phyloP scores from a whole-genome alignment of 2,113 vertebrate genomes.

The Antidorcas marsupialis region DNA sequence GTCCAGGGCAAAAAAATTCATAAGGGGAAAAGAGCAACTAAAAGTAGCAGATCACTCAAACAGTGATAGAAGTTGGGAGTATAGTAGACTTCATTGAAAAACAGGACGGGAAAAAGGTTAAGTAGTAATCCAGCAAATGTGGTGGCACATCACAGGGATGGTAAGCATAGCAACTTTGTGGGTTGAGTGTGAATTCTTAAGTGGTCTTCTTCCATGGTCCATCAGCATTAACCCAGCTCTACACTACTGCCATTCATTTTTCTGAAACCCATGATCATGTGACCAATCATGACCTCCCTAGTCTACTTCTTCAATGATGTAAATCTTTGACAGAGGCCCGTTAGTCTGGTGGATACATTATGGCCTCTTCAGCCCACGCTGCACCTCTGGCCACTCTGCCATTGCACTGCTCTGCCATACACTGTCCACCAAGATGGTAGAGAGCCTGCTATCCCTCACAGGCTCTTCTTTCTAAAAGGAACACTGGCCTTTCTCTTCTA shows the following conservation, averaged over 20 bases:
- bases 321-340: rapidly evolving
- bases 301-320: neutral
- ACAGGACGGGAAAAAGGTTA: neutral
- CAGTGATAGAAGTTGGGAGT: neutral
- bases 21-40: neutral
- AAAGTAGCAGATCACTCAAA: rapidly evolving
- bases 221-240: too few species aligned
- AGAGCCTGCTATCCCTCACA: too few species aligned
- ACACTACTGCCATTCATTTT: neutral
- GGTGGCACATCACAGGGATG: neutral
- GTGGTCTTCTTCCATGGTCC: neutral
- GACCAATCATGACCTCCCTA: neutral
- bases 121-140: rapidly evolving
- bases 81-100: neutral
- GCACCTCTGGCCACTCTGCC: rapidly evolving
- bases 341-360: rapidly evolving
- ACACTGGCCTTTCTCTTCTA: rapidly evolving
- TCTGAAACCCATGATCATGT: too few species aligned
- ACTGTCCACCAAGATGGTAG: neutral
- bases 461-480: neutral
- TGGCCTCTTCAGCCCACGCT: rapidly evolving
- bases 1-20: neutral
- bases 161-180: rapidly evolving
- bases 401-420: rapidly evolving
- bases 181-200: rapidly evolving